Conservation (phyloP, 2,113 vertebrate species). For the Silurus meridionalis region DNA sequence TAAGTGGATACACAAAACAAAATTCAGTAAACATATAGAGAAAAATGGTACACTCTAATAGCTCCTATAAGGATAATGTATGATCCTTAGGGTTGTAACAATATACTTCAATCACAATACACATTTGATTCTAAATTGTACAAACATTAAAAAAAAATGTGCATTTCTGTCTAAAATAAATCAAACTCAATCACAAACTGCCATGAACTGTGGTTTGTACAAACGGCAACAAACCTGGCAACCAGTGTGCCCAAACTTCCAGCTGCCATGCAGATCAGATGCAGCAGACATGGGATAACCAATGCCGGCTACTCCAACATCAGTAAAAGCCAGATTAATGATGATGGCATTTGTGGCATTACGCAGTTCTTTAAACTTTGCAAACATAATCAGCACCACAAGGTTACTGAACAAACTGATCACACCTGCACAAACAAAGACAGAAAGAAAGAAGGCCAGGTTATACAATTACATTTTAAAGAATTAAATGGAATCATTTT, state of each 20-base stretch:
- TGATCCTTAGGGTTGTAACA: background rate
- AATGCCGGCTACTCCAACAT: slow-evolving; percentile 92
- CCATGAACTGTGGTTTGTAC: background rate
- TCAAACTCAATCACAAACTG: background rate
- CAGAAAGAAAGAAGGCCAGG: slow-evolving; percentile 6
- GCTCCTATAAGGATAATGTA: background rate
- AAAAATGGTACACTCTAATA: background rate
- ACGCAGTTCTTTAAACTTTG: slow-evolving; percentile 90
- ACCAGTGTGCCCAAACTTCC: slow-evolving; percentile 91
- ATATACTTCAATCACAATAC: background rate
- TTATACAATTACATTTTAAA: background rate
- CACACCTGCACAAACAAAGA: slow-evolving; percentile 73
- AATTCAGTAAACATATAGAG: background rate
- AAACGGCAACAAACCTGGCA: slow-evolving; percentile 79
- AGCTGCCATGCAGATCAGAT: slow-evolving; percentile 91
- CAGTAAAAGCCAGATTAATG: slow-evolving; percentile 93
- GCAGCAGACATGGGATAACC: slow-evolving; percentile 99
- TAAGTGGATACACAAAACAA: background rate
- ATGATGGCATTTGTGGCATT: slow-evolving; percentile 94
- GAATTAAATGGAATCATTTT: background rate
- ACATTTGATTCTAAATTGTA: background rate
- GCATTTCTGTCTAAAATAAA: background rate
- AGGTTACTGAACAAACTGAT: slow-evolving; percentile 92
- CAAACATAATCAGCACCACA: slow-evolving; percentile 89
- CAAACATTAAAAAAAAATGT: background rate